Percentiles rank a stretch among this genome's conserved stretches.
Evolutionary conservation across 2,888 invertebrate species (phyloP).

Genomic region (Thymelicus lineola): DNA sequence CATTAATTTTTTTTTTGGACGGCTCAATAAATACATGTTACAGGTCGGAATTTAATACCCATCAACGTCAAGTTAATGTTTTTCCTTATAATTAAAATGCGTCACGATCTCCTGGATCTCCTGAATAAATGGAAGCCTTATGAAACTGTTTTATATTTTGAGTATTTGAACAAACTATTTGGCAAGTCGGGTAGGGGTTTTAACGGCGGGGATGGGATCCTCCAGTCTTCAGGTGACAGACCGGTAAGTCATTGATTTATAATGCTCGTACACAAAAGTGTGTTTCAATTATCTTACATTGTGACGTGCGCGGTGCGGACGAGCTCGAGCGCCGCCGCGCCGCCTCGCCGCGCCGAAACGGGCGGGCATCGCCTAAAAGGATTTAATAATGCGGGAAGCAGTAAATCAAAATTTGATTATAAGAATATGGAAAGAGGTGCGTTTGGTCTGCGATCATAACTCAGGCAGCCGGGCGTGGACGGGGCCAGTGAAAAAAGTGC

Average conservation of each 20-base stretch:
- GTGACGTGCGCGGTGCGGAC: conserved; percentile 48
- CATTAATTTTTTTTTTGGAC: too few relatives aligned
- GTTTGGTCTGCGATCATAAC: conserved; percentile 56
- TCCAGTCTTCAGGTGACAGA: neutral
- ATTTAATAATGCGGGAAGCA: conserved; percentile 65
- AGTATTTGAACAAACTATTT: neutral
- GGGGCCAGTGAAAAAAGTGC: conserved; percentile 58
- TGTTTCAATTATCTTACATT: conserved; percentile 60
- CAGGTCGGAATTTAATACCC: too few relatives aligned
- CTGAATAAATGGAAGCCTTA: neutral
- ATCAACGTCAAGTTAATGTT: too few relatives aligned
- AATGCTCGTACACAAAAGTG: conserved; percentile 27
- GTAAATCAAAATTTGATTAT: conserved; percentile 80
- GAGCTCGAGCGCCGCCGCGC: conserved; percentile 15
- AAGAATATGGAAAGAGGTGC: conserved; percentile 64
- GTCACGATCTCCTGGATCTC: neutral
- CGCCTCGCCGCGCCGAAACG: conserved; percentile 45
- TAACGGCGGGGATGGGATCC: too few relatives aligned
- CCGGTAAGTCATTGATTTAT: conserved; percentile 37
- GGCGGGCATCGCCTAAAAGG: conserved; percentile 56
- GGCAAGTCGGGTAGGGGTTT: neutral
- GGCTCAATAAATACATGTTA: too few relatives aligned
- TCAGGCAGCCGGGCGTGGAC: conserved; percentile 61
- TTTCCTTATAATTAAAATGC: too few relatives aligned
- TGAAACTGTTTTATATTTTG: too few relatives aligned